These are phyloP conservation scores for Gymnothorax reevesii DNA, from an alignment of 2,797 vertebrate genomes.

Conservation along the genomic window DNA sequence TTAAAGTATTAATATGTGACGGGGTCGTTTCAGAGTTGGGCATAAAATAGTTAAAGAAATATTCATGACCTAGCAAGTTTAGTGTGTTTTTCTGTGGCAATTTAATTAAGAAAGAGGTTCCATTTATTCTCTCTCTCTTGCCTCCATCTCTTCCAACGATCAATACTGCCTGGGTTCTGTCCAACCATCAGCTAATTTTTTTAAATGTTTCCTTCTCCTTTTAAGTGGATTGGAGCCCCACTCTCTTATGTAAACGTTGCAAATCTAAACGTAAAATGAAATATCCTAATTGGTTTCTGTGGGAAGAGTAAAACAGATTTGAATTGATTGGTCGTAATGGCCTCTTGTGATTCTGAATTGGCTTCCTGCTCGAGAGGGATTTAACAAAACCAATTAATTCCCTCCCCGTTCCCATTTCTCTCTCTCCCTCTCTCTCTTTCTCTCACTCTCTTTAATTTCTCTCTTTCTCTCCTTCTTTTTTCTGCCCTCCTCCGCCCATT, in stretches of 20 bases:
- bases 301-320: slow-evolving; percentile 75
- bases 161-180: slow-evolving; percentile 66
- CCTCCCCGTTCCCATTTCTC: slow-evolving; percentile 53
- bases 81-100: slow-evolving; percentile 6
- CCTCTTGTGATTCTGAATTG: slow-evolving; percentile 69
- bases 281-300: slow-evolving; percentile 76
- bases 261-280: slow-evolving; percentile 68
- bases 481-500: slow-evolving; percentile 54
- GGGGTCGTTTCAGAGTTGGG: too few species aligned
- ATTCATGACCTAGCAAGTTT: slow-evolving; percentile 1
- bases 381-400: slow-evolving; percentile 78
- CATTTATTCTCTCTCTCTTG: slow-evolving; percentile 25
- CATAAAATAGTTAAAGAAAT: too few species aligned
- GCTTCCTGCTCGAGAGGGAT: slow-evolving; percentile 71
- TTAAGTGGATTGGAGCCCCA: slow-evolving; percentile 63
- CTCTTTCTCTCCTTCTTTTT: slow-evolving; percentile 35
- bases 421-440: slow-evolving; percentile 43
- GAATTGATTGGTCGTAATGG: slow-evolving; percentile 76
- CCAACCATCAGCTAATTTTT: slow-evolving; percentile 57
- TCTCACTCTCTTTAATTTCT: background rate
- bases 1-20: too few species aligned
- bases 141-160: slow-evolving; percentile 40
- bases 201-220: slow-evolving; percentile 45
- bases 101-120: slow-evolving; percentile 26
- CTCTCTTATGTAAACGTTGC: slow-evolving; percentile 58